These are phyloP conservation scores for Mechanitis messenoides DNA, from an alignment of 2,888 invertebrate species.

Conservation along the genomic window DNA sequence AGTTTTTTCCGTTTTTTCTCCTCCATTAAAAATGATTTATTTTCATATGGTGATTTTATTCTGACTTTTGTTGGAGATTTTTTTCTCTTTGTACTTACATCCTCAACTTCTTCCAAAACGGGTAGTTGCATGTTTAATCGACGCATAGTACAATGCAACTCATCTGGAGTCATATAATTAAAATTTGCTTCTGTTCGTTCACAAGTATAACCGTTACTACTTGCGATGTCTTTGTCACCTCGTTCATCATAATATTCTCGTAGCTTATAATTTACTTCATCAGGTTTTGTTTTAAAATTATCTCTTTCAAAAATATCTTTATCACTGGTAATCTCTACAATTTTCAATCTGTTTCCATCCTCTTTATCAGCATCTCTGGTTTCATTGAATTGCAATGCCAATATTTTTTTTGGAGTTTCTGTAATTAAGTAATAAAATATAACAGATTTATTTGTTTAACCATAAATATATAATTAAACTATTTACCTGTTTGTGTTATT, in stretches of 20 bases:
- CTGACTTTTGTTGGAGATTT: slow-evolving; percentile 50
- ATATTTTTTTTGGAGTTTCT: slow-evolving; percentile 15
- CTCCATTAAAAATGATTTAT: slow-evolving; percentile 52
- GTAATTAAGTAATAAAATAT: slow-evolving; percentile 9
- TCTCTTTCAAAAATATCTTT: not conserved
- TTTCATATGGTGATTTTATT: slow-evolving; percentile 68
- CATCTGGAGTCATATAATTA: slow-evolving; percentile 39
- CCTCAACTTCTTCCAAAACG: slow-evolving; percentile 49
- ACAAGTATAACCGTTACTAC: slow-evolving; percentile 14
- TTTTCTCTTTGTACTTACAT: slow-evolving; percentile 38
- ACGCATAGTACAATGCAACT: slow-evolving; percentile 46
- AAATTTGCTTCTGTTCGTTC: slow-evolving; percentile 33
- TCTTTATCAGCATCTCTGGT: not conserved
- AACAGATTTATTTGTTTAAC: not conserved
- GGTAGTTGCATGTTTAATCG: slow-evolving; percentile 44
- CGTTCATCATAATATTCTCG: not conserved
- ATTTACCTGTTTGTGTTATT: slow-evolving; percentile 31
- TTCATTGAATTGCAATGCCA: slow-evolving; percentile 10
- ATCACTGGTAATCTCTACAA: not conserved
- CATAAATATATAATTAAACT: slow-evolving; percentile 6
- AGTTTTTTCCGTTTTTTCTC: slow-evolving; percentile 61
- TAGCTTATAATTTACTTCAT: not conserved
- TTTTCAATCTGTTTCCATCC: not conserved
- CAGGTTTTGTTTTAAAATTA: not conserved
- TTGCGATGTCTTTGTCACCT: not conserved